These are phyloP conservation scores for Sinonovacula constricta DNA, from an alignment of 1,140 invertebrate genomes.

Conservation along the genomic window DNA sequence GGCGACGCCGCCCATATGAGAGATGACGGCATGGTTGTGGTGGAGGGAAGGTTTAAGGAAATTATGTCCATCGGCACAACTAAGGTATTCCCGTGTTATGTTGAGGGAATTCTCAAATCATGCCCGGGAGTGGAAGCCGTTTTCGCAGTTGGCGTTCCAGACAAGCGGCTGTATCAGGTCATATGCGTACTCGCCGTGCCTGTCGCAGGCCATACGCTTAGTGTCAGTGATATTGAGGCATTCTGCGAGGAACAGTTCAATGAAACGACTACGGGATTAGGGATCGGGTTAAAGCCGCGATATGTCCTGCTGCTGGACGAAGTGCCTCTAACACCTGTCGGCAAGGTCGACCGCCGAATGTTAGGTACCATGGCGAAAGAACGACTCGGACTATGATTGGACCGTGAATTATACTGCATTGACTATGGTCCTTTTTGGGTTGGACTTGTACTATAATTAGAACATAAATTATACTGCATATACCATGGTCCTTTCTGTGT, in stretches of 20 bases:
- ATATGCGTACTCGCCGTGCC: conserved; percentile 41
- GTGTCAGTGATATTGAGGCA: conserved; percentile 11
- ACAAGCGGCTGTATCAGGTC: conserved; percentile 8
- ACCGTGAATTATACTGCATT: too few relatives aligned
- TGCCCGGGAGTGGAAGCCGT: neutral
- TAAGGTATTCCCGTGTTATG: conserved; percentile 29
- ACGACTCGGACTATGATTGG: conserved; percentile 27
- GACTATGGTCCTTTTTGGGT: too few relatives aligned
- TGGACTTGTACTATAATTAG: too few relatives aligned
- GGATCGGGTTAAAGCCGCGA: conserved; percentile 1
- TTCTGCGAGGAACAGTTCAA: conserved; percentile 18
- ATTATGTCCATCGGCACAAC: conserved; percentile 11
- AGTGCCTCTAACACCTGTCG: conserved; percentile 12
- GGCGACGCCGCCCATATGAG: conserved; percentile 33
- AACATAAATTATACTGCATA: too few relatives aligned
- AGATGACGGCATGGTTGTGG: conserved; percentile 8
- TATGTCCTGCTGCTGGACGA: conserved; percentile 16
- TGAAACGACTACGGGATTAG: neutral
- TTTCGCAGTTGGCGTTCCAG: conserved; percentile 41
- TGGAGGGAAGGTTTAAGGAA: conserved; percentile 27
- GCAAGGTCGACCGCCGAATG: conserved; percentile 20
- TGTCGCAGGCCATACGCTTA: conserved; percentile 23
- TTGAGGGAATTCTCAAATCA: conserved; percentile 19
- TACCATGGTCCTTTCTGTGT: too few relatives aligned
- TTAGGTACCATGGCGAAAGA: conserved; percentile 3